Conservation (phyloP, 2,113 vertebrate genomes). For the Brevimyrus niger region DNA sequence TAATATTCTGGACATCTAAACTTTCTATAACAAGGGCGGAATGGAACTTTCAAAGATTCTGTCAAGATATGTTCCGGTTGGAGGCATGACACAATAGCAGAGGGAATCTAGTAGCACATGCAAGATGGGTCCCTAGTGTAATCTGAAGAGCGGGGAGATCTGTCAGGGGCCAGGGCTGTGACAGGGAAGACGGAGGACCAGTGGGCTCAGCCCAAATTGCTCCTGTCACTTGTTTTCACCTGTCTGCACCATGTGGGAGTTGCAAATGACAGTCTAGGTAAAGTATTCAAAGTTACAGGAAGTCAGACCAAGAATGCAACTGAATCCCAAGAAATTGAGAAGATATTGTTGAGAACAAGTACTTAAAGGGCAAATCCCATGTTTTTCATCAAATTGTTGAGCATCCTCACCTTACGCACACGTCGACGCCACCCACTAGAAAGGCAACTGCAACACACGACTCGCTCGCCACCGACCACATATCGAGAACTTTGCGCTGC, state of each 20-base stretch:
- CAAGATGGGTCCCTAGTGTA: slow-evolving; percentile 23
- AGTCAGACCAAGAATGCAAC: slow-evolving; percentile 12
- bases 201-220: slow-evolving; percentile 25
- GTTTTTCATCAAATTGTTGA: not conserved
- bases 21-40: slow-evolving; percentile 24
- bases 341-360: not conserved
- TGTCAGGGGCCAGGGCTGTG: slow-evolving; percentile 22
- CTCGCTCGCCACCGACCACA: not conserved
- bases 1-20: slow-evolving; percentile 28
- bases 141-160: slow-evolving; percentile 18
- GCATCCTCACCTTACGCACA: not conserved
- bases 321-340: slow-evolving; percentile 10
- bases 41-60: slow-evolving; percentile 28
- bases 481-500: not conserved
- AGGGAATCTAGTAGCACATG: slow-evolving; percentile 13
- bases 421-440: not conserved
- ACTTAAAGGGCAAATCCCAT: slow-evolving; percentile 3
- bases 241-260: slow-evolving; percentile 21
- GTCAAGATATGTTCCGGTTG: slow-evolving; percentile 27
- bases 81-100: slow-evolving; percentile 19
- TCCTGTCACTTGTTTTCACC: slow-evolving; percentile 25
- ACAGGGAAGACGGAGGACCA: slow-evolving; percentile 18
- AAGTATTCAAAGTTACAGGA: slow-evolving; percentile 15
- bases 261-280: slow-evolving; percentile 26
- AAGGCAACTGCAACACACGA: not conserved